phyloP scores from a whole-genome alignment of 2,113 vertebrate genomes.

The Periophthalmodon schlosseri region DNA sequence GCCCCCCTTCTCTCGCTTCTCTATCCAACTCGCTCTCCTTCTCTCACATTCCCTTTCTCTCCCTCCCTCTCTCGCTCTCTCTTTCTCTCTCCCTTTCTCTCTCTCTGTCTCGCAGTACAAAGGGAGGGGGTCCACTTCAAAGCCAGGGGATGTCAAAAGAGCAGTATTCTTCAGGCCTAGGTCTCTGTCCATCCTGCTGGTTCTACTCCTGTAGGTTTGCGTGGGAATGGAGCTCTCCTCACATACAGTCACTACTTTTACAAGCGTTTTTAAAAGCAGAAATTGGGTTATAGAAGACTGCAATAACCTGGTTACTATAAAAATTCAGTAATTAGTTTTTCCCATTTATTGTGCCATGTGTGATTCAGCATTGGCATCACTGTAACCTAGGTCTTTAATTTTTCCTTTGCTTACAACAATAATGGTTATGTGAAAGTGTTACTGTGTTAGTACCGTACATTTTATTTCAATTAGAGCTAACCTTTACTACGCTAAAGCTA shows the following conservation, averaged over 20 bases:
- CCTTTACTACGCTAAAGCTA: not conserved
- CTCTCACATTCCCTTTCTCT: no score
- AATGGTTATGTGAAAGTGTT: not conserved
- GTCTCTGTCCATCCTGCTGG: conserved; percentile 64
- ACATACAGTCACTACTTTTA: conserved; percentile 35
- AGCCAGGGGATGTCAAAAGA: conserved; percentile 62
- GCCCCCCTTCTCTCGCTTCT: no score
- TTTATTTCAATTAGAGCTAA: not conserved
- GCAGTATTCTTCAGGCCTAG: conserved; percentile 63
- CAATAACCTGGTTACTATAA: conserved; percentile 39
- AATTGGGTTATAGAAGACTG: conserved; percentile 34
- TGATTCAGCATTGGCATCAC: conserved; percentile 16
- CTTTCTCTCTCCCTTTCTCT: conserved; percentile 27
- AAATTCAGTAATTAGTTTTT: conserved; percentile 34
- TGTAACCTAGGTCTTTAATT: not conserved
- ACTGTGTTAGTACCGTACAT: not conserved
- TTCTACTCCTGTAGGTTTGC: conserved; percentile 60
- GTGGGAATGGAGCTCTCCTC: conserved; percentile 52
- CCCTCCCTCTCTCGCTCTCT: not conserved
- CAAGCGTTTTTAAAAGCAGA: conserved; percentile 28
- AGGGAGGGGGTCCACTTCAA: conserved; percentile 74
- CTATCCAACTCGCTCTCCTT: no score
- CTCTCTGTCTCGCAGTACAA: conserved; percentile 56
- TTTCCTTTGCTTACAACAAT: not conserved
- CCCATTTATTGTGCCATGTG: conserved; percentile 11